Conservation (phyloP, 2,113 vertebrate genomes). For the Larimichthys polyactis region DNA sequence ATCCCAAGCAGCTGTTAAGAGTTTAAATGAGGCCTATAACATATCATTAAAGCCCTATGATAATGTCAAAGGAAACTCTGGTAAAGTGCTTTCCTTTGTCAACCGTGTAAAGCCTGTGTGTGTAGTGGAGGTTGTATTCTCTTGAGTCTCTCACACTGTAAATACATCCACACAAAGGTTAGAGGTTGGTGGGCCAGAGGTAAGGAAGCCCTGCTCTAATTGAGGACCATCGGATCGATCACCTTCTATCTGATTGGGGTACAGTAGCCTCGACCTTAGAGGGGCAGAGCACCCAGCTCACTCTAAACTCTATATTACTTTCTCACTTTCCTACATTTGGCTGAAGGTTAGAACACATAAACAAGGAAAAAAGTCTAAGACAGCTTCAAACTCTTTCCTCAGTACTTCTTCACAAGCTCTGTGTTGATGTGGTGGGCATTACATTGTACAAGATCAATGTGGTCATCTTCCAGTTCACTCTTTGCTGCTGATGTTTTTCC, state of each 20-base stretch:
- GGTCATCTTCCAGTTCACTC: background rate
- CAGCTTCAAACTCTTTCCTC: background rate
- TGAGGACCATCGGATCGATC: slow-evolving; percentile 19
- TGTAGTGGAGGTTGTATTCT: background rate
- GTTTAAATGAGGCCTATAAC: slow-evolving; percentile 68
- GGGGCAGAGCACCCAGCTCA: slow-evolving; percentile 5
- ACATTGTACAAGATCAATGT: background rate
- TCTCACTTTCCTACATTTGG: slow-evolving; percentile 8
- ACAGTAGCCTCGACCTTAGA: slow-evolving; percentile 17
- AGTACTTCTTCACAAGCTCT: background rate
- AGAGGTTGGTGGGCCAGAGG: slow-evolving; percentile 20
- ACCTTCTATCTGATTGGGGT: slow-evolving; percentile 9
- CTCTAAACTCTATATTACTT: slow-evolving; percentile 25
- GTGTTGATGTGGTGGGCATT: background rate
- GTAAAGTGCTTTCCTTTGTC: slow-evolving; percentile 32
- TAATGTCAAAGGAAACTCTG: slow-evolving; percentile 36
- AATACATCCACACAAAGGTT: slow-evolving; percentile 10
- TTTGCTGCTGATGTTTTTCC: background rate
- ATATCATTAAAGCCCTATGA: slow-evolving; percentile 68
- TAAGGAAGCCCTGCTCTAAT: slow-evolving; percentile 16
- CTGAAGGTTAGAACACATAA: background rate
- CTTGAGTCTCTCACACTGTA: slow-evolving; percentile 16
- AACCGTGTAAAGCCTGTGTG: background rate
- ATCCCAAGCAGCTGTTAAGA: slow-evolving; percentile 77
- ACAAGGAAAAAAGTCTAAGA: background rate